phyloP scores from a whole-genome alignment of 2,113 vertebrate species.

The Myotis yumanensis region DNA sequence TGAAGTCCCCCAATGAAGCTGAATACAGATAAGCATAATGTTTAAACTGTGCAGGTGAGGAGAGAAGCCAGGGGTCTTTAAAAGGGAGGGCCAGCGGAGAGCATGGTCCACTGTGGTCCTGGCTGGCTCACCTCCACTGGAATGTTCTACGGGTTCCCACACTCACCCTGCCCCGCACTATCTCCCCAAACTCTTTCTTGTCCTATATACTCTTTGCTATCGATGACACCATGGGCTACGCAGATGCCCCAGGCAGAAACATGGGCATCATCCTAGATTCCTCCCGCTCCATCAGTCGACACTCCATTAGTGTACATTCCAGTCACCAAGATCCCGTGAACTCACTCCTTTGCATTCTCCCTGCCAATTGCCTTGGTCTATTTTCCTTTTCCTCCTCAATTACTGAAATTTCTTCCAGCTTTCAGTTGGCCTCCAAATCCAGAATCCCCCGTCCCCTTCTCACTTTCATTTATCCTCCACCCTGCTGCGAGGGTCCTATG shows the following conservation, averaged over 20 bases:
- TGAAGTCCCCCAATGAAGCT: background rate
- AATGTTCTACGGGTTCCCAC: background rate
- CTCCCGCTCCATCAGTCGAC: background rate
- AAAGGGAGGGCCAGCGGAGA: background rate
- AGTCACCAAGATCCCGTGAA: background rate
- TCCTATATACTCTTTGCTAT: background rate
- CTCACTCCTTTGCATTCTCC: background rate
- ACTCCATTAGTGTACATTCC: background rate
- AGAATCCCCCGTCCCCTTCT: background rate
- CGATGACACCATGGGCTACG: background rate
- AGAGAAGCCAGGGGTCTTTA: background rate
- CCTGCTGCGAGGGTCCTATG: background rate
- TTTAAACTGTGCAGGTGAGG: background rate
- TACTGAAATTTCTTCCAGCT: background rate
- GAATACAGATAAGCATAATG: background rate
- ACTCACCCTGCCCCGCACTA: background rate
- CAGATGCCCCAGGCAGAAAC: background rate
- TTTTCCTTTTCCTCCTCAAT: background rate
- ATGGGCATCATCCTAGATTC: background rate
- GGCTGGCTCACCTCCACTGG: background rate
- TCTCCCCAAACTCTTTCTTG: background rate
- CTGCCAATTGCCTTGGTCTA: background rate
- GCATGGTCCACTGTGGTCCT: background rate
- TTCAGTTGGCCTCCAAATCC: background rate
- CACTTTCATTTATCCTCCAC: background rate